A percentile compares a stretch with the other conserved stretches of the same genome.
Evolutionary conservation across 2,888 invertebrate species (phyloP).

Genomic region (Eretmocerus hayati): DNA sequence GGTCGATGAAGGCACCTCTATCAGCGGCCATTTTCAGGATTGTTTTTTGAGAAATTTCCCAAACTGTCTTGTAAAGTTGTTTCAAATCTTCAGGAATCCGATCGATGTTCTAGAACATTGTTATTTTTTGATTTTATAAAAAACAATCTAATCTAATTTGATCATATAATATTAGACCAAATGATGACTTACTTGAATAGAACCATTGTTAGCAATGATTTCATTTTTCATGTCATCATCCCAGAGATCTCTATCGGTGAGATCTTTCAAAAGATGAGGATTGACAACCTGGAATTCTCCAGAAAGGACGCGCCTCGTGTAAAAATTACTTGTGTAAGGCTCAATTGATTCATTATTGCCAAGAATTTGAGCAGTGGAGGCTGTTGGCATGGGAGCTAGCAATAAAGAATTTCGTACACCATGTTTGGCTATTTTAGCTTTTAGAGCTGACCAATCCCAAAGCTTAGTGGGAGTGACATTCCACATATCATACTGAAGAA

Average conservation of each 20-base stretch:
- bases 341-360: neutral
- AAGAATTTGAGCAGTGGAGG: neutral
- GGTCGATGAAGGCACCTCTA: neutral
- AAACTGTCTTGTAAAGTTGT: neutral
- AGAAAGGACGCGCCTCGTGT: neutral
- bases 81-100: neutral
- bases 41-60: neutral
- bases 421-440: neutral
- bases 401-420: neutral
- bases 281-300: neutral
- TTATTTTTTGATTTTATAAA: no score
- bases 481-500: slow-evolving; percentile 99
- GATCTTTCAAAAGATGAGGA: neutral
- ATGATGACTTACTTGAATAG: neutral
- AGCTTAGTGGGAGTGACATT: slow-evolving; percentile 74
- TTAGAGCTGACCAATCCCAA: neutral
- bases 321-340: neutral
- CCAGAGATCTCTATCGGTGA: neutral
- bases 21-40: neutral
- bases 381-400: neutral
- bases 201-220: neutral
- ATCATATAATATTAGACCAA: neutral
- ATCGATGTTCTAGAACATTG: neutral
- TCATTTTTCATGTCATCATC: neutral
- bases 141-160: neutral